Percentiles rank a stretch among this genome's conserved stretches.
Conservation (phyloP, 2,888 invertebrate species). For the Eristalis tenax region DNA sequence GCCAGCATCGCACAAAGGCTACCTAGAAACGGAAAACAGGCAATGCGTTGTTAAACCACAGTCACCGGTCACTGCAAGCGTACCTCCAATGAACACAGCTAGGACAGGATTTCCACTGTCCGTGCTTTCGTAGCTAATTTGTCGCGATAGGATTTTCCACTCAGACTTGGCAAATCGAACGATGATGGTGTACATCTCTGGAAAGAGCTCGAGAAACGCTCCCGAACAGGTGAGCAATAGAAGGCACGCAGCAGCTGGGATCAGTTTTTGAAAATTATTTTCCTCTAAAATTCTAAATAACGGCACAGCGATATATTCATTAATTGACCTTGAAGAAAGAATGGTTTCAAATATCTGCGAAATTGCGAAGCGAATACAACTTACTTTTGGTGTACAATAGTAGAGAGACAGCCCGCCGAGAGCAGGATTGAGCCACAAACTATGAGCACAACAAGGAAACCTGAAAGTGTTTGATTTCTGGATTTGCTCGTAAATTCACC, state of each 20-base stretch:
- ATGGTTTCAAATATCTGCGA: background rate
- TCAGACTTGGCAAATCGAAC: constrained; percentile 83
- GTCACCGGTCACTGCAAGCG: background rate
- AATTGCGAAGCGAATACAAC: constrained; percentile 9
- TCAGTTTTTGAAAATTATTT: constrained; percentile 83
- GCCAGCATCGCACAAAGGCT: constrained; percentile 83
- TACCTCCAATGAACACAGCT: constrained; percentile 83
- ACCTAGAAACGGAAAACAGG: constrained; percentile 76
- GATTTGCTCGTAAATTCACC: constrained; percentile 76
- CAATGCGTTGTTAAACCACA: background rate
- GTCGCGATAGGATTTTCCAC: constrained; percentile 83
- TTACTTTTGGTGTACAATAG: constrained; percentile 79
- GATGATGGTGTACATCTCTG: constrained; percentile 82
- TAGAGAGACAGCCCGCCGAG: constrained; percentile 78
- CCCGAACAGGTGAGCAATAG: constrained; percentile 83
- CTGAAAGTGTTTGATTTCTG: constrained; percentile 76
- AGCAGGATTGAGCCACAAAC: constrained; percentile 77
- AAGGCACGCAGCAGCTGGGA: constrained; percentile 83
- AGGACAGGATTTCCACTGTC: constrained; percentile 83
- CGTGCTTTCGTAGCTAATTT: constrained; percentile 82
- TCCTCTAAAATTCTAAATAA: constrained; percentile 82
- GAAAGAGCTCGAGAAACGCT: constrained; percentile 83
- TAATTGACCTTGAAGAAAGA: constrained; percentile 74
- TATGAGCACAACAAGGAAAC: constrained; percentile 74
- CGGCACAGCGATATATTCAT: constrained; percentile 80